Base-by-base conservation (phyloP, 2,888 invertebrate species). In the Parnassius glacialis region DNA sequence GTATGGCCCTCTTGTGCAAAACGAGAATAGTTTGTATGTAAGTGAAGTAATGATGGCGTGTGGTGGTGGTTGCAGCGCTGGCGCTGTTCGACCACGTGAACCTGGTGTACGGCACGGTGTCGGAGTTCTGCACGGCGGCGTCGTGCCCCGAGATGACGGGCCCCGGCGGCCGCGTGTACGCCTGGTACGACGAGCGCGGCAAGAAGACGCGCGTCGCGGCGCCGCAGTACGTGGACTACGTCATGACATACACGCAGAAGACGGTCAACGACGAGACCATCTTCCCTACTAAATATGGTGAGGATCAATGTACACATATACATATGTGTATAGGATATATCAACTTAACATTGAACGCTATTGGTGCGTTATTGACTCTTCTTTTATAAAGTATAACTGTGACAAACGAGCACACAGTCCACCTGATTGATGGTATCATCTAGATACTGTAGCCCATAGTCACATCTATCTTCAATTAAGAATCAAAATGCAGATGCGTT, bases 11-110 rank as follows among this genome's bases (percentile, higher is more conserved):
- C 2, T 34, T 34, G 5, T 5, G 34, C 34, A 34, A 5, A 34
- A 7, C 34, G 34, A 34, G 1, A 5, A 34, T 34, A 34, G 34
- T 34, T 34, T 7, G 34, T 34, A 34, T 34, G 7, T 34, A 34
- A 0, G 34, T 34, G 34, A 34, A 34, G 34, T 34, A 34, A 34
- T 34, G n/a, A 13, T 12, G 48, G 25, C 10, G 25, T 16, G 10
- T 10, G 9, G 13, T 16, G 1, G 20, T 16, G 16, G 16, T 53
- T 52, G 50, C 92, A 97, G 97, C 97, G 70, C 94, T 98, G 92
- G 97, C 98, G 93, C 96, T 99, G 85, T 99, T 99, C 92, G 98
- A 99, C 90, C 99, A 99, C 92, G 97, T 99, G 79, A 99, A 99
- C 93, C 94, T 99, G 92, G 94, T 99, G 82, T 99, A 99, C 93